Conservation (phyloP, 2,888 invertebrate species). For the Andrena fulva region DNA sequence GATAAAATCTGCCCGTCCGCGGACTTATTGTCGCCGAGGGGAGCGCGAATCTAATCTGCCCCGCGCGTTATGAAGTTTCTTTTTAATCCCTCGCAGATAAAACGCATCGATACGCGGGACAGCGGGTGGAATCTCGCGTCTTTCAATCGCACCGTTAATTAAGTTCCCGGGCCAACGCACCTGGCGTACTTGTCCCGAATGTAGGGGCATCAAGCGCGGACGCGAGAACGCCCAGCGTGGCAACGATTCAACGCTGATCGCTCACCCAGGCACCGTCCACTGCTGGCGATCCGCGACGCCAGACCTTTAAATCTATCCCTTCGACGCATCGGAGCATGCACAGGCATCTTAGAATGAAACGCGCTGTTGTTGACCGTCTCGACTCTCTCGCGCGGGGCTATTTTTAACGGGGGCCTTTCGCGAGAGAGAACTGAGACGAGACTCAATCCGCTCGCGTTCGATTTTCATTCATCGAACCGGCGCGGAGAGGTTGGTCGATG, state of each 20-base stretch:
- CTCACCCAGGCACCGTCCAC: constrained; percentile 1
- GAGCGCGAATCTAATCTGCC: neutral
- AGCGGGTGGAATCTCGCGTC: neutral
- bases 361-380: constrained; percentile 10
- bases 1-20: neutral
- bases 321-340: neutral
- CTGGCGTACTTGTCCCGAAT: neutral
- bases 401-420: constrained; percentile 25
- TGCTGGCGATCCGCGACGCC: constrained; percentile 13
- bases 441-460: no score
- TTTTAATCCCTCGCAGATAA: constrained; percentile 11
- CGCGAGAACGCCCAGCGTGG: constrained; percentile 38
- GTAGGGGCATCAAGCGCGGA: no score
- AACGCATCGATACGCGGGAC: neutral
- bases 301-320: constrained; percentile 51
- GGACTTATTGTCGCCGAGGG: neutral
- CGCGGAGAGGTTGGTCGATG: neutral
- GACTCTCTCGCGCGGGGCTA: constrained; percentile 19
- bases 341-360: constrained; percentile 44
- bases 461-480: neutral
- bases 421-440: constrained; percentile 14
- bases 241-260: constrained; percentile 45
- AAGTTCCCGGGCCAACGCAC: neutral
- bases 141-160: constrained; percentile 11
- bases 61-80: neutral